Percentiles rank a stretch among this genome's conserved stretches.
phyloP scores from a whole-genome alignment of 37 sponge, comb jelly and placozoan species.

The Ephydatia muelleri region DNA sequence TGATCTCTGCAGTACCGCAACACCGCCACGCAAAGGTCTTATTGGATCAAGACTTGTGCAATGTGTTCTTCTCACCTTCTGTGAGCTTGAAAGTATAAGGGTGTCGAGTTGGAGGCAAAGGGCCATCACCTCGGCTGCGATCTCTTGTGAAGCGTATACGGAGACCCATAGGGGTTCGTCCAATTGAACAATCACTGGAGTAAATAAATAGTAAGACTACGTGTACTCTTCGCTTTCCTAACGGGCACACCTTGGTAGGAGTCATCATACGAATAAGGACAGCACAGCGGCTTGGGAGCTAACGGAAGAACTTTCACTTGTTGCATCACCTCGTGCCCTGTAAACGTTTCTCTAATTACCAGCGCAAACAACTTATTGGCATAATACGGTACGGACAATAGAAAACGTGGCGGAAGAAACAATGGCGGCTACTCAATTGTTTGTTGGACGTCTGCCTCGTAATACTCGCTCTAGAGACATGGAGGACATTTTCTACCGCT shows the following conservation, averaged over 20 bases:
- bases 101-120: slow-evolving; percentile 76
- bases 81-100: slow-evolving; percentile 21
- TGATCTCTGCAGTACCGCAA: neutral
- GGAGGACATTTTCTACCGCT: slow-evolving; percentile 78
- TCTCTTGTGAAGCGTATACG: slow-evolving; percentile 37
- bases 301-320: slow-evolving; percentile 38
- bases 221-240: neutral
- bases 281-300: slow-evolving; percentile 55
- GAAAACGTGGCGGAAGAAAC: neutral
- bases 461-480: slow-evolving; percentile 42
- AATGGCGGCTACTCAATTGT: slow-evolving; percentile 43
- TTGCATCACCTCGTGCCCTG: neutral
- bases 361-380: too few relatives aligned
- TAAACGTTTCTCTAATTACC: neutral
- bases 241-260: slow-evolving; percentile 41
- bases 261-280: slow-evolving; percentile 51
- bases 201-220: neutral
- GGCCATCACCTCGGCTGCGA: slow-evolving; percentile 65
- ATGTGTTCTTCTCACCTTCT: neutral
- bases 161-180: slow-evolving; percentile 75
- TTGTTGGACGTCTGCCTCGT: slow-evolving; percentile 65
- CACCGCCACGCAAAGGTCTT: neutral
- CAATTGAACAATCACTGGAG: slow-evolving; percentile 51
- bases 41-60: neutral
- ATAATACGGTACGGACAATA: too few relatives aligned